Base-by-base conservation (phyloP, 2,888 invertebrate genomes). In the Alsophila aescularia region DNA sequence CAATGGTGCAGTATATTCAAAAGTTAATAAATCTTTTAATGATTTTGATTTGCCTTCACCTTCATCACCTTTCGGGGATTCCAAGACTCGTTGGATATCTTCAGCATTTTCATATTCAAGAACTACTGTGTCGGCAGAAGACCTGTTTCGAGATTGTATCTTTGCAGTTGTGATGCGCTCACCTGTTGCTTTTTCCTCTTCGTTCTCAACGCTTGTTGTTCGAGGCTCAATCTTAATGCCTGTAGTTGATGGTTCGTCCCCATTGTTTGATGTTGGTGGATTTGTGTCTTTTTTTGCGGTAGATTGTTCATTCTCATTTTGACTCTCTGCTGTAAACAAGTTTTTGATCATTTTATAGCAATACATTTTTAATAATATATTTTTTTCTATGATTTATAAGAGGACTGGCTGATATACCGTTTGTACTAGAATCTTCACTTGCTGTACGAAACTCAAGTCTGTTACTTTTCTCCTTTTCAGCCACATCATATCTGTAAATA, bases 41-140 rank as follows among this genome's bases (percentile, higher is more conserved):
- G 83, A 77, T 60, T 79, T 83, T 12, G 59, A 55, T 35, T 58
- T 39, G 0, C 10, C 32, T 39, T 52, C 36, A 8, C 44, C 49
- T 16, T 40, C 51, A 37, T 54, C 52, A 37, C 58, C 51, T 21
- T 70, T 52, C 16, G 74, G 66, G 12, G 77, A 72, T 64, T 83
- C 83, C 36, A 81, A 63, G 7, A 72, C 84, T 47, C 62, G 81
- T 60, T 69, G 72, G 50, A 84, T 72, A 13, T 86, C 85, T 57
- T 86, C 83, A 51, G 79, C 79, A 50, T 72, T 80, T 48, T 48
- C 52, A 34, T 61, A 48, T 77, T 84, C 85, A 55, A 87, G 64
- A 51, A 89, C 75, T 24, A 86, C 67, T 37, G 88, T 90, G 31
- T 90, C 90, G 57, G 81, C 81, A 47, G 90, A 90, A 56, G 82